Evolutionary conservation across 1,140 invertebrate genomes (phyloP).

Genomic region (Eurytemora carolleeae): DNA sequence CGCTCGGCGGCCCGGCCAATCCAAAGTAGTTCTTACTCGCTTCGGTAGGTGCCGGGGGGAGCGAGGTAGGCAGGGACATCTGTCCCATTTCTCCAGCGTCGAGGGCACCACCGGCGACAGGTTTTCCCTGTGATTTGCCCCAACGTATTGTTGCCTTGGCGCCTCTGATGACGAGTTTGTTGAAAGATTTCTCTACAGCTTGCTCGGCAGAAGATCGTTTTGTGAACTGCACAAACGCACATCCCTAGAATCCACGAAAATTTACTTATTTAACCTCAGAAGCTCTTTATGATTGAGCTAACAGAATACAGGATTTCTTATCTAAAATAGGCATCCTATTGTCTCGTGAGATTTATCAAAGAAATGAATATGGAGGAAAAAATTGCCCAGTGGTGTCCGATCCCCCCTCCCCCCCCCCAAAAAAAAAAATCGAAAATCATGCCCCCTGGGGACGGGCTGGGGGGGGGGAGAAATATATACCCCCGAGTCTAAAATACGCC

Average conservation of each 20-base stretch:
- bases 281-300: too few relatives aligned
- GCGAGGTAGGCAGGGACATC: constrained; percentile 24
- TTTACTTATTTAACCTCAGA: too few relatives aligned
- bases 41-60: constrained; percentile 54
- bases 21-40: constrained; percentile 26
- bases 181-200: constrained; percentile 88
- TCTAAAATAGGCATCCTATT: too few relatives aligned
- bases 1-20: constrained; percentile 25
- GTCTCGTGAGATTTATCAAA: too few relatives aligned
- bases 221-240: constrained; percentile 94
- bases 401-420: too few relatives aligned
- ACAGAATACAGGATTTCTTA: too few relatives aligned
- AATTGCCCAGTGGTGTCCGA: too few relatives aligned
- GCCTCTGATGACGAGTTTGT: constrained; percentile 72
- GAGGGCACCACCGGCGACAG: constrained; percentile 38
- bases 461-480: too few relatives aligned
- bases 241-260: constrained; percentile 63
- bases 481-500: too few relatives aligned
- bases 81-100: constrained; percentile 39
- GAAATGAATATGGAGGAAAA: too few relatives aligned
- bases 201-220: constrained; percentile 65
- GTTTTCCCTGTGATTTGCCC: constrained; percentile 68
- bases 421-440: too few relatives aligned
- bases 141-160: constrained; percentile 83
- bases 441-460: too few relatives aligned